A percentile compares a stretch with the other conserved stretches of the same genome.
phyloP scores from a whole-genome alignment of 2,113 vertebrate species.

The Arothron firmamentum region DNA sequence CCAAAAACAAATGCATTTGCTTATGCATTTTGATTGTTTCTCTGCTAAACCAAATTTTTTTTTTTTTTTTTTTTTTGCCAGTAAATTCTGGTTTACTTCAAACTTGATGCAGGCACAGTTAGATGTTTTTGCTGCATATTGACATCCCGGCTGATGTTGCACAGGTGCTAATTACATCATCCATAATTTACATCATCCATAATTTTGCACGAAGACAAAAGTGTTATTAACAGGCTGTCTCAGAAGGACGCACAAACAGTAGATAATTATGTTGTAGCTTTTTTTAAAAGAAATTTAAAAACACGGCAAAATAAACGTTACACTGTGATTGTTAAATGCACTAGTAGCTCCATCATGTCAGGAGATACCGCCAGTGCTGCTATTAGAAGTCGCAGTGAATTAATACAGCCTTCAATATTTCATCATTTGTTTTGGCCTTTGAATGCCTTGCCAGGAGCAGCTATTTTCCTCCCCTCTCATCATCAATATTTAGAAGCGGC shows the following conservation, averaged over 20 bases:
- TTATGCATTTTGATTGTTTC: conserved; percentile 8
- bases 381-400: conserved; percentile 18
- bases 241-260: not conserved
- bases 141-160: no score
- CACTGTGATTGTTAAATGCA: conserved; percentile 11
- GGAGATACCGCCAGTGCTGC: conserved; percentile 17
- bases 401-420: conserved; percentile 49
- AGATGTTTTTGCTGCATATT: no score
- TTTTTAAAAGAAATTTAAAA: not conserved
- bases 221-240: no score
- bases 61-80: no score
- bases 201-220: no score
- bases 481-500: conserved; percentile 65
- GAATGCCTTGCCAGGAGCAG: conserved; percentile 39
- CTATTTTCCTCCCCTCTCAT: conserved; percentile 27
- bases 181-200: no score
- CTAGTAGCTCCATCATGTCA: not conserved
- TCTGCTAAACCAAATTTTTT: not conserved
- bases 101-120: no score
- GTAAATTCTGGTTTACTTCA: no score
- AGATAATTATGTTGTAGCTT: no score
- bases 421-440: conserved; percentile 56
- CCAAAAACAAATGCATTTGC: no score
- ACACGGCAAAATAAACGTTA: not conserved
- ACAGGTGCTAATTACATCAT: no score